These are phyloP conservation scores for Tenthredo distinguenda DNA, from an alignment of 2,888 invertebrate genomes.

Conservation along the genomic window DNA sequence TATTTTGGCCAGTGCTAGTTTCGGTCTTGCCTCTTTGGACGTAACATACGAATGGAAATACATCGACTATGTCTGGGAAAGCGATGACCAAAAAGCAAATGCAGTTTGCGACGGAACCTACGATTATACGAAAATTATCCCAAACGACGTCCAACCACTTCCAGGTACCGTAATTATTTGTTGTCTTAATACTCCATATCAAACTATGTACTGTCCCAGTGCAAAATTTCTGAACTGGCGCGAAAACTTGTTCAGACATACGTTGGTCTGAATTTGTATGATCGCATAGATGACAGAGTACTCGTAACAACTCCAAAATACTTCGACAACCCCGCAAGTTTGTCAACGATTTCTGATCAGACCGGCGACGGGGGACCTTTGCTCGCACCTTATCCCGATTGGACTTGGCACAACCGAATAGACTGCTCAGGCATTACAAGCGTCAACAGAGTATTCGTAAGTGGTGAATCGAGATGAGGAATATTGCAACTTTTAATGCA, in stretches of 20 bases:
- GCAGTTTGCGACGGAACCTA: conserved; percentile 80
- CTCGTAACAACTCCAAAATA: conserved; percentile 85
- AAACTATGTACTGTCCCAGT: neutral
- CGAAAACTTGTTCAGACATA: neutral
- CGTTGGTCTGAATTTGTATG: neutral
- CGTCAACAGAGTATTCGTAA: conserved; percentile 87
- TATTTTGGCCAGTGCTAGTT: neutral
- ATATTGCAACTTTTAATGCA: neutral
- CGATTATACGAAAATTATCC: conserved; percentile 53
- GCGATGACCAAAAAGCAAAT: conserved; percentile 78
- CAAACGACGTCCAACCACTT: conserved; percentile 8
- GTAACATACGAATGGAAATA: conserved; percentile 85
- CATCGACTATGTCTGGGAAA: conserved; percentile 85
- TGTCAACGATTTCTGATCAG: conserved; percentile 81
- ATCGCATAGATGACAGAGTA: conserved; percentile 69
- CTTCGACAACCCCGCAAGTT: conserved; percentile 84
- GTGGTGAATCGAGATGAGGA: conserved; percentile 65
- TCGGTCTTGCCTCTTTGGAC: conserved; percentile 37
- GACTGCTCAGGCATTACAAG: conserved; percentile 85
- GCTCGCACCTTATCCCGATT: conserved; percentile 83
- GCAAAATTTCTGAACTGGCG: neutral
- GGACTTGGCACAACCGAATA: conserved; percentile 82
- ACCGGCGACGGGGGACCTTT: conserved; percentile 76
- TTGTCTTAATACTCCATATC: neutral
- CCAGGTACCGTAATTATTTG: neutral